A percentile compares a stretch with the other conserved stretches of the same genome.
Conservation (phyloP, 2,113 vertebrate genomes). For the Triplophysa dalaica region DNA sequence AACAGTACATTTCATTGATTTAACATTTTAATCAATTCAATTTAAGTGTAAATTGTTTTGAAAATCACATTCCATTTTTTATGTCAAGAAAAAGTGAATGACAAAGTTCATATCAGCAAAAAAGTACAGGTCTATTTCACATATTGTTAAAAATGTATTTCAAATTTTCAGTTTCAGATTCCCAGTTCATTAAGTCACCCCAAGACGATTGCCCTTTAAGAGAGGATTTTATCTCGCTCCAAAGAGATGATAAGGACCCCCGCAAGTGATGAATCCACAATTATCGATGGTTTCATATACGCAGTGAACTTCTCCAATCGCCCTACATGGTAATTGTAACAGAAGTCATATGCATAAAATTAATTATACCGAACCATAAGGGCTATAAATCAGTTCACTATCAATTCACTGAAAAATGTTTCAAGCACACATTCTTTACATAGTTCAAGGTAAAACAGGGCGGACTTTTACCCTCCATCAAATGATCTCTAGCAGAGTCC, state of each 20-base stretch:
- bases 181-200: conserved; percentile 59
- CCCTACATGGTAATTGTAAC: conserved; percentile 83
- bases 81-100: not conserved
- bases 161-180: conserved; percentile 46
- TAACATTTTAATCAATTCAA: too few species aligned
- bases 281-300: conserved; percentile 80
- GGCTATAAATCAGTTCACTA: conserved; percentile 90
- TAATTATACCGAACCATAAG: conserved; percentile 85
- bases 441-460: conserved; percentile 73
- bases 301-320: conserved; percentile 80
- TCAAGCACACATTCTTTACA: conserved; percentile 66
- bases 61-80: not conserved
- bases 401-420: conserved; percentile 80
- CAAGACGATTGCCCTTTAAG: conserved; percentile 66
- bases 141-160: conserved; percentile 54
- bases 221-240: conserved; percentile 49
- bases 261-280: conserved; percentile 68
- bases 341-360: conserved; percentile 96
- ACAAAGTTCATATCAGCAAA: too few species aligned
- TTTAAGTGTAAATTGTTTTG: too few species aligned
- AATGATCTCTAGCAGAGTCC: conserved; percentile 58
- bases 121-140: too few species aligned
- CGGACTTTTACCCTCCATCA: conserved; percentile 57
- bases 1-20: too few species aligned
- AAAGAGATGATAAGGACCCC: conserved; percentile 58